Conservation (phyloP, 2,113 vertebrate species). For the Salvator merianae region DNA sequence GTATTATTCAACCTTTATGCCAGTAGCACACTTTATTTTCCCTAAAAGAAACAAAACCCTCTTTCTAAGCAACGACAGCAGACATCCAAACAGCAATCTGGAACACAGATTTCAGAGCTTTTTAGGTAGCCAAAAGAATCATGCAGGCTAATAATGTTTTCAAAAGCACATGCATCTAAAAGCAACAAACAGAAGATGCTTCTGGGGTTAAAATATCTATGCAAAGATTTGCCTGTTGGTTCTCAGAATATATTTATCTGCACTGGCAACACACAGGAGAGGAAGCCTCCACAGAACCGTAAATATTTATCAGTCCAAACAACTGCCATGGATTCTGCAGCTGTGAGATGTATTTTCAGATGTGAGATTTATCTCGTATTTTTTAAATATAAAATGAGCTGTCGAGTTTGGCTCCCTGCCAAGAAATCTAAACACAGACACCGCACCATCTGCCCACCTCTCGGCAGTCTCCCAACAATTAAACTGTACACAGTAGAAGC, state of each 20-base stretch:
- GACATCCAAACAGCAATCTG: not conserved
- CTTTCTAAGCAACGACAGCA: not conserved
- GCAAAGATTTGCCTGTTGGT: constrained; percentile 22
- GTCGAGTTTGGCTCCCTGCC: not conserved
- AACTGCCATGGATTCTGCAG: constrained; percentile 14
- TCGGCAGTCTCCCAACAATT: not conserved
- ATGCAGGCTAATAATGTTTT: not conserved
- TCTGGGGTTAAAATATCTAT: not conserved
- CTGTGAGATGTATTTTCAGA: not conserved
- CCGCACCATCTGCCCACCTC: not conserved
- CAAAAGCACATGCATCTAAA: not conserved
- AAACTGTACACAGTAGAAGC: not conserved
- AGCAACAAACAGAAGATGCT: rapidly evolving
- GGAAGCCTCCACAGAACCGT: constrained; percentile 17
- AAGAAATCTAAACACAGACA: constrained; percentile 9
- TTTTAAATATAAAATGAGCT: constrained; percentile 4
- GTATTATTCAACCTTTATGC: too few species aligned
- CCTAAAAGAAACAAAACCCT: not conserved
- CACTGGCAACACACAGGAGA: not conserved
- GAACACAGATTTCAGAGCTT: too few species aligned
- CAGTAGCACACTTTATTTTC: too few species aligned
- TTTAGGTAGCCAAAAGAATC: not conserved
- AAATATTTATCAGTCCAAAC: constrained; percentile 30
- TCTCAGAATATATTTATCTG: not conserved
- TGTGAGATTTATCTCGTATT: not conserved